Base-by-base conservation (phyloP, 2,888 invertebrate species). In the Rugalucina vietnamica region DNA sequence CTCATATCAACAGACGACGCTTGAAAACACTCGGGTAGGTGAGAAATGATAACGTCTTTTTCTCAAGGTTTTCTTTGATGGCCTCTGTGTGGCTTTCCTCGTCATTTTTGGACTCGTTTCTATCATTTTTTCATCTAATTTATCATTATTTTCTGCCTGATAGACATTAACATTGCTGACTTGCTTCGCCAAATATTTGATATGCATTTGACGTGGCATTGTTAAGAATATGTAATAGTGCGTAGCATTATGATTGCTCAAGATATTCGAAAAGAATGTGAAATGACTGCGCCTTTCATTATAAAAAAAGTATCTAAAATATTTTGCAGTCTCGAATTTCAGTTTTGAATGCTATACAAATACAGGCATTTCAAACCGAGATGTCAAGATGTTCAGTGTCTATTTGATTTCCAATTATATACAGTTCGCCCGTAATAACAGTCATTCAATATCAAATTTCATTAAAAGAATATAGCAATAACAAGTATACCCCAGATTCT, bases 81-180 rank as follows among this genome's bases (percentile, higher is more conserved):
- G 65, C 34, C 21, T 65, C 65, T 65, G 65, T 65, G 65, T 65
- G 65, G 65, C 65, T 65, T 65, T 65, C 5, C 18, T 34, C 34
- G 65, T 65, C 65, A 65, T 32, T 65, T 12, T 29, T 34, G 1
- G 34, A 14, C 65, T 34, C 65, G 24, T 65, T 65, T 65, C 34
- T 65, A 65, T 65, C 65, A 65, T 65, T 34, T 65, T 65, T 65
- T 65, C 65, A 65, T 65, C 65, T 43, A 65, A 65, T 57, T 57
- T 65, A 65, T 65, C 65, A 65, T 65, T 34, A 65, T 65, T 65
- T 65, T 65, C 65, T 65, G 65, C 65, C 65, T 65, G 65, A 65
- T 34, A 65, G 65, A 34, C 65, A 29, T 65, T 65, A 65, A 34
- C 14, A 65, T 34, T 65, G 32, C 14, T 43, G 8, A 18, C 60